Evolutionary conservation across 2,797 vertebrate species (phyloP).

Genomic region (Muscicapa comitata): DNA sequence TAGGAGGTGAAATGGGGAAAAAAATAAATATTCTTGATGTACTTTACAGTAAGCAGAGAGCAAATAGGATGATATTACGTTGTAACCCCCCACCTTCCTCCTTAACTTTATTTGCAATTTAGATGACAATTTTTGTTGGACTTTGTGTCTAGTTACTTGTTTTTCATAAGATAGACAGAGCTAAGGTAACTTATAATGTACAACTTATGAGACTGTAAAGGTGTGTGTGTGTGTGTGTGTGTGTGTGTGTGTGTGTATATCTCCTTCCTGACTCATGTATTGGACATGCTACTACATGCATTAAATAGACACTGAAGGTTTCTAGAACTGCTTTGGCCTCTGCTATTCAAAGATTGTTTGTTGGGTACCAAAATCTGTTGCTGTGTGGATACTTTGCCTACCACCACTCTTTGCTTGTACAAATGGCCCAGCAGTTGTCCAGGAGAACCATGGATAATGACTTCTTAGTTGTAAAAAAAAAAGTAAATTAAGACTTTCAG

Average conservation of each 20-base stretch:
- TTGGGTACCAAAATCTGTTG: neutral
- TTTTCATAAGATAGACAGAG: neutral
- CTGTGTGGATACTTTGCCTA: neutral
- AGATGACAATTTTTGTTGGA: neutral
- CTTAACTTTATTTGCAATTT: neutral
- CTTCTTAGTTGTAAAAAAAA: neutral
- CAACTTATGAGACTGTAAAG: neutral
- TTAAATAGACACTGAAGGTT: neutral
- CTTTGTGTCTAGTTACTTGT: neutral
- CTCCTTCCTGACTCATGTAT: neutral
- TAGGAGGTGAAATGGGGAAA: neutral
- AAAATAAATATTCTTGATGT: neutral
- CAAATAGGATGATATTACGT: neutral
- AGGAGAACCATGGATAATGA: neutral
- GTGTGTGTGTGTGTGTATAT: no score
- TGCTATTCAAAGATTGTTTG: neutral
- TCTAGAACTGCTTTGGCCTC: neutral
- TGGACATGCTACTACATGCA: neutral
- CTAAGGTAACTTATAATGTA: neutral
- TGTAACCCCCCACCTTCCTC: neutral
- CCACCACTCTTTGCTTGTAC: accelerated
- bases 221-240: no score
- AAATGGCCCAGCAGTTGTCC: neutral
- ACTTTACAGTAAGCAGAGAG: neutral
- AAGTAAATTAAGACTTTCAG: neutral